Base-by-base conservation (phyloP, 2,113 vertebrate species). In the Colistium nudipinnis region DNA sequence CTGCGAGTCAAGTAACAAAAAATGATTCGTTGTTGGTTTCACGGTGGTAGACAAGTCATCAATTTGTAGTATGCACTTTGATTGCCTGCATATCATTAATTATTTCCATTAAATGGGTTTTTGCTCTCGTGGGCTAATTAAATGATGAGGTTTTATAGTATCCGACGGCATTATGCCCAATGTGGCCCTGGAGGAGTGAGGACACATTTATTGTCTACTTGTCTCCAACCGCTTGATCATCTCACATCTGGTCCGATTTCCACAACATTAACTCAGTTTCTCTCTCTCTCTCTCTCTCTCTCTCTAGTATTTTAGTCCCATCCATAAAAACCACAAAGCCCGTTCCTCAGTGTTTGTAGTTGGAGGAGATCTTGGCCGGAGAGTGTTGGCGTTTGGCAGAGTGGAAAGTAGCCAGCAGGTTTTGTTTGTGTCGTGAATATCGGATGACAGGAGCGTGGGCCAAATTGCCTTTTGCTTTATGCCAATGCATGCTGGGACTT, bases 361-460 rank as follows among this genome's bases (percentile, higher is more conserved):
- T 73, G 73, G 57, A 28, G 62, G 31, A 53, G n/a, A 62, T 54
- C 33, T 80, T 84, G 80, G 73, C 80, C 65, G 51, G 65, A 4
- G 44, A 75, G 61, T 65, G 68, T 62, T 4, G 24, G 75, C 24
- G 60, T 87, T 87, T 89, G 84, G 89, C 86, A 67, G 55, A 7
- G n/a, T n/a, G n/a, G 64, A 80, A 78, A 76, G 10, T 54, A 28
- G 72, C 78, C 84, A 84, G 77, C 84, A 80, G 79, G 70, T 71
- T 57, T 82, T 88, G 87, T 88, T 89, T 90, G 87, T 85, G 85
- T 76, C 79, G 60, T 71, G 74, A 63, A 72, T 85, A 87, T 86
- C 76, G 86, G 77, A 80, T 88, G 82, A 68, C 67, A 62, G 64
- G 64, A 52, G 70, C 13, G 27, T 8, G 4, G 77, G 86, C 86